Conservation (phyloP, 2,797 vertebrate species). For the Muscicapa comitata region DNA sequence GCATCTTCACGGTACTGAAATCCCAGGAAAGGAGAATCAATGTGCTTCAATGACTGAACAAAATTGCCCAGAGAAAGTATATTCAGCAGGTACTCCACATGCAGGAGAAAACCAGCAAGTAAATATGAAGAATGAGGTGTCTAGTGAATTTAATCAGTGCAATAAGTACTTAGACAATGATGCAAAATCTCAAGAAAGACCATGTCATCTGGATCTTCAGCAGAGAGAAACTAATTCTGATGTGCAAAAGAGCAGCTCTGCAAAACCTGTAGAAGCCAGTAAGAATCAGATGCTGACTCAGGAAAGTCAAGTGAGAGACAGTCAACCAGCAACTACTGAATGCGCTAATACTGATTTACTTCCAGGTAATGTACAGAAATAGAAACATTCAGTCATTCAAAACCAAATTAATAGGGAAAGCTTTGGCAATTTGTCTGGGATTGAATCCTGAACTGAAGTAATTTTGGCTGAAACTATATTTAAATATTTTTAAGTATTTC, state of each 20-base stretch:
- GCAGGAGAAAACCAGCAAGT: conserved; percentile 34
- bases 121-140: conserved; percentile 13
- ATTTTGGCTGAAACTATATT: conserved; percentile 42
- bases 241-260: conserved; percentile 74
- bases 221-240: conserved; percentile 82
- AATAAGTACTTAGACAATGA: conserved; percentile 73
- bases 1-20: not conserved
- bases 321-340: conserved; percentile 78
- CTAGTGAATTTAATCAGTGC: conserved; percentile 46
- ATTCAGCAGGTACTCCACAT: conserved; percentile 4
- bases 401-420: conserved; percentile 57
- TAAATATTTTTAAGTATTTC: conserved; percentile 62
- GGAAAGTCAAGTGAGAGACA: conserved; percentile 84
- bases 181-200: conserved; percentile 87
- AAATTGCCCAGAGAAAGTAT: not conserved
- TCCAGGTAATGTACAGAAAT: conserved; percentile 98
- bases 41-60: conserved; percentile 22
- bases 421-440: conserved; percentile 58
- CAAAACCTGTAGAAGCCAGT: conserved; percentile 80
- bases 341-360: conserved; percentile 86
- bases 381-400: conserved; percentile 70
- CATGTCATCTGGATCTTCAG: conserved; percentile 90
- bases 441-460: conserved; percentile 67
- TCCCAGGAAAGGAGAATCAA: conserved; percentile 23
- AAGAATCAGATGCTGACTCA: conserved; percentile 83